These are phyloP conservation scores for Luperina testacea DNA, from an alignment of 2,888 invertebrate genomes.

Conservation along the genomic window DNA sequence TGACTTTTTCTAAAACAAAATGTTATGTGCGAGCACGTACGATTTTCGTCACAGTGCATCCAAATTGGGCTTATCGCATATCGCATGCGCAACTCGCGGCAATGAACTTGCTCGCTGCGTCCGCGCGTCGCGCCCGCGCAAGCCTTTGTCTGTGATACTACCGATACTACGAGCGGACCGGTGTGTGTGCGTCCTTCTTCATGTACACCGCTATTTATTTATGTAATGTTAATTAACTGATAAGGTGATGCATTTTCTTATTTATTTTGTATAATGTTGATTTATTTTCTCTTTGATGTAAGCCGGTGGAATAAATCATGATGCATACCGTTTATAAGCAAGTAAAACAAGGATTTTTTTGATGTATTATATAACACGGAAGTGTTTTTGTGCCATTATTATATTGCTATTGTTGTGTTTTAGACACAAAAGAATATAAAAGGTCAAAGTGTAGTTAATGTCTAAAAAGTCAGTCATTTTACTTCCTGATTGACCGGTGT, in stretches of 20 bases:
- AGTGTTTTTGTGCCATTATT: conserved; percentile 54
- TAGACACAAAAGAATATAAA: conserved; percentile 47
- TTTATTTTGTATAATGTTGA: conserved; percentile 49
- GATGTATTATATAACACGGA: conserved; percentile 47
- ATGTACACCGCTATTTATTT: conserved; percentile 57
- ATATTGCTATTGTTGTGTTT: conserved; percentile 51
- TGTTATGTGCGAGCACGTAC: conserved; percentile 61
- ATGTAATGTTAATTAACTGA: conserved; percentile 59
- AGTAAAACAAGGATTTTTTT: conserved; percentile 28
- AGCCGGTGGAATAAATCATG: conserved; percentile 15
- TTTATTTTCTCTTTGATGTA: conserved; percentile 44
- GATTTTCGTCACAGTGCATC: conserved; percentile 70
- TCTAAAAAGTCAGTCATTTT: conserved; percentile 29
- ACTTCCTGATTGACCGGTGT: conserved; percentile 30
- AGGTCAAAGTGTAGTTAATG: conserved; percentile 47
- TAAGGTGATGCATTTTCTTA: conserved; percentile 51
- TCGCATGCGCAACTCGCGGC: conserved; percentile 77
- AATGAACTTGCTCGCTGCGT: conserved; percentile 78
- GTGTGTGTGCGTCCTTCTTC: conserved; percentile 61
- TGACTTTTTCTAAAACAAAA: conserved; percentile 33
- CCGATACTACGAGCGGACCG: conserved; percentile 57
- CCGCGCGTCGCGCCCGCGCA: conserved; percentile 43
- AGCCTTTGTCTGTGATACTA: conserved; percentile 60
- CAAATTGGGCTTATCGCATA: conserved; percentile 78
- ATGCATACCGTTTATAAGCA: not conserved